Base-by-base conservation (phyloP, 1,140 invertebrate species). In the Drosophila watanabei region DNA sequence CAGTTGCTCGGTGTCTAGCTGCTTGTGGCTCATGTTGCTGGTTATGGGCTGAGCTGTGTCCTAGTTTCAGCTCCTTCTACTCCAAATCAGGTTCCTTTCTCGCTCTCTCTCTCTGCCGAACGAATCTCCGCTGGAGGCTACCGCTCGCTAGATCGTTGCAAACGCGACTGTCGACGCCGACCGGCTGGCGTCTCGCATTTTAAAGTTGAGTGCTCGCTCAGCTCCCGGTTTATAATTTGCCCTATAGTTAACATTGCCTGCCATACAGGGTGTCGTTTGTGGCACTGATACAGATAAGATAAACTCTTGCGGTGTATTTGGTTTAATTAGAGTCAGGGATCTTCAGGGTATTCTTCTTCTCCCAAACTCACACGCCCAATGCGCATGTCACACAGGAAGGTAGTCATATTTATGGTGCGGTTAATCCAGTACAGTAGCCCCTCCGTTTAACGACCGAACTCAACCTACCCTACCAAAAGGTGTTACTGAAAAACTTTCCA, bases 211-310 rank as follows among this genome's bases (percentile, higher is more conserved):
- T 48, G 56, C 45, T 8, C 28, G 60, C 33, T 41, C 57, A 39
- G 64, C 49, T 48, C 39, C 58, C 48, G 16, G 64, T 51, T 57
- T 39, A 57, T 57, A 57, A 57, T 57, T 68, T 84, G 86, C 68
- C 85, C 85, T 85, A 85, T 90, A 90, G 81, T 85, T 89, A 89
- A 90, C 86, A 89, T 90, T 89, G 86, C 37, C 43, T 18, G 28
- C 9, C 56, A n/a, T 85, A 88, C 85, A 88, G 85, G 85, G 85
- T 88, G 83, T 62, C 65, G 8, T 58, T 35, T 20, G 13, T 8
- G 41, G 45, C 16, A 14, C 14, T n/a, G 33, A 57, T 57, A 28
- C 0, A 41, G 86, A 89, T 89, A 79, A 89, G 85, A 89, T 89
- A 90, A 89, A 89, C 78, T 79, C 75, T 68, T n/a, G 68, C 63